Evolutionary conservation across 2,888 invertebrate genomes (phyloP).

Genomic region (Pollenia griseotomentosa): DNA sequence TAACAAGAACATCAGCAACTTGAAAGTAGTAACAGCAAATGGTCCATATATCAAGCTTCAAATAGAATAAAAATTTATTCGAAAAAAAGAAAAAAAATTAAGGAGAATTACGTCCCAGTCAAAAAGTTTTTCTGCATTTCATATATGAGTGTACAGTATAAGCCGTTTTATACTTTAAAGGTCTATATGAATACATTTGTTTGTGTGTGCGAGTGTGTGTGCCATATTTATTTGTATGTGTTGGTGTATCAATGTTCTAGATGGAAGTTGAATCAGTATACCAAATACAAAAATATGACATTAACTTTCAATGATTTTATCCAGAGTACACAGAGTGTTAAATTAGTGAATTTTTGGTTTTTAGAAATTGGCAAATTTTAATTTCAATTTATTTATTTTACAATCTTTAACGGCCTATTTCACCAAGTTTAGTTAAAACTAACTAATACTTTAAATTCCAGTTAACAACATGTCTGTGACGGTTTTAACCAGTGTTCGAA

Average conservation of each 20-base stretch:
- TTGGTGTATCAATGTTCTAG: neutral
- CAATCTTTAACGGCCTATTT: too few species aligned
- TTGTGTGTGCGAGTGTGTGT: neutral
- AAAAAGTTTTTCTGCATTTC: slow-evolving; percentile 37
- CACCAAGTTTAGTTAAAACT: too few species aligned
- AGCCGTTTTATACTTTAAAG: neutral
- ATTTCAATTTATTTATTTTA: too few species aligned
- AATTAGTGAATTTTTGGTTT: neutral
- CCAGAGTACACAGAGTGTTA: neutral
- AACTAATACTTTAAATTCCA: too few species aligned
- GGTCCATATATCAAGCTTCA: slow-evolving; percentile 28
- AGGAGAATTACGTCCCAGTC: slow-evolving; percentile 18
- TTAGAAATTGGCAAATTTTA: too few species aligned
- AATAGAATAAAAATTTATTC: slow-evolving; percentile 24
- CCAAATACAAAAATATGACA: slow-evolving; percentile 37
- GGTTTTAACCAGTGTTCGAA: too few species aligned
- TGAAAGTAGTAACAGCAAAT: slow-evolving; percentile 34
- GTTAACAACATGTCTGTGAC: too few species aligned
- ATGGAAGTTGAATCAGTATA: slow-evolving; percentile 29
- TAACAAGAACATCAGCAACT: slow-evolving; percentile 26
- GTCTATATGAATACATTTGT: neutral
- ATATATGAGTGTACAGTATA: neutral
- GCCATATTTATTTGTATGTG: neutral
- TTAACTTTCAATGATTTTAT: slow-evolving; percentile 29
- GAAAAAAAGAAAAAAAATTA: neutral